phyloP scores from a whole-genome alignment of 2,888 invertebrate genomes.

The Lamproptera curius region DNA sequence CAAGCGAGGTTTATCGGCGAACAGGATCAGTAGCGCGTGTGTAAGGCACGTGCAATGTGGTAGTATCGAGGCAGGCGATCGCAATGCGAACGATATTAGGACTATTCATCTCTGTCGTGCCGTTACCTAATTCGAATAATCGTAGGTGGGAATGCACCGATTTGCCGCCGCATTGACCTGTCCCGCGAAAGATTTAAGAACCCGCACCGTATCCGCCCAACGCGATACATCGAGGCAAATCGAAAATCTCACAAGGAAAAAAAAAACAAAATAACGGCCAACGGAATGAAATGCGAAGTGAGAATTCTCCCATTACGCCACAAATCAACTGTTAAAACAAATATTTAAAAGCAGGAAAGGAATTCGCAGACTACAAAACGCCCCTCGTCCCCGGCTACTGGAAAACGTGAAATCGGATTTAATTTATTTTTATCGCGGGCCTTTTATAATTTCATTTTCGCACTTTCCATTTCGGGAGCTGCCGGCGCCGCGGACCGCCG shows the following conservation, averaged over 20 bases:
- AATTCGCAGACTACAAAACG: conserved; percentile 71
- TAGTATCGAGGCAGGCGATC: conserved; percentile 63
- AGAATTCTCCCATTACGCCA: conserved; percentile 72
- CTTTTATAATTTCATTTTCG: conserved; percentile 79
- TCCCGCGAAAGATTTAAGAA: conserved; percentile 31
- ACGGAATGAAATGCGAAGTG: conserved; percentile 58
- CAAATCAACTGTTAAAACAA: conserved; percentile 76
- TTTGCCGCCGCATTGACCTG: conserved; percentile 45
- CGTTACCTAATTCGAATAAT: conserved; percentile 77
- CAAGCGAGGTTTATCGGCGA: conserved; percentile 69
- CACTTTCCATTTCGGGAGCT: conserved; percentile 76
- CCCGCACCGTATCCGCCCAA: conserved; percentile 11
- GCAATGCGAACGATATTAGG: conserved; percentile 68
- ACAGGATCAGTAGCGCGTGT: conserved; percentile 71
- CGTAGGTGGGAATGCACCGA: conserved; percentile 73
- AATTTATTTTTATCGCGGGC: conserved; percentile 78
- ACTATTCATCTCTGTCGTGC: conserved; percentile 77
- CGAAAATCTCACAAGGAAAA: conserved; percentile 26
- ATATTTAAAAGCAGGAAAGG: conserved; percentile 72
- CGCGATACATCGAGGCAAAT: conserved; percentile 14
- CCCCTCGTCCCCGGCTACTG: conserved; percentile 71
- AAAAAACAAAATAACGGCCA: conserved; percentile 29
- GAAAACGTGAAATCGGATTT: conserved; percentile 76
- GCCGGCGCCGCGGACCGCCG: conserved; percentile 70
- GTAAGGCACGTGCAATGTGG: conserved; percentile 60